Percentiles rank a stretch among this genome's conserved stretches.
Evolutionary conservation across 2,113 vertebrate species (phyloP).

Genomic region (Corydoras maculifer): DNA sequence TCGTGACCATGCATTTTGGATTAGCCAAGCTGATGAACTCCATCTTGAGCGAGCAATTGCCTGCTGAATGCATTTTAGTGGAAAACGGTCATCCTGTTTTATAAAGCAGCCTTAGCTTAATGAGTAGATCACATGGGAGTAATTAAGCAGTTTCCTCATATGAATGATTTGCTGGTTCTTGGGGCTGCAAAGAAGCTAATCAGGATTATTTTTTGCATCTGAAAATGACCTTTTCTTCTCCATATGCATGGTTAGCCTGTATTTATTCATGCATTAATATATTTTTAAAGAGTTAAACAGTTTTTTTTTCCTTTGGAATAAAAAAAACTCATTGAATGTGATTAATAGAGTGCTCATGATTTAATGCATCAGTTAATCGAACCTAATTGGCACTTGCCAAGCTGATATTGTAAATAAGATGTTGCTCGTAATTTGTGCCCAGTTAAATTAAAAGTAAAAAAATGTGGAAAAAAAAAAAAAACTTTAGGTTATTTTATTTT

Average conservation of each 20-base stretch:
- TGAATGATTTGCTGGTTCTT: not conserved
- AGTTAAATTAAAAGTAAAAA: no score
- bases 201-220: not conserved
- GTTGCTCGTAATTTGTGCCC: no score
- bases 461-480: no score
- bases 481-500: no score
- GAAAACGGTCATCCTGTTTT: not conserved
- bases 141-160: not conserved
- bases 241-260: not conserved
- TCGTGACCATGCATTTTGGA: conserved; percentile 20
- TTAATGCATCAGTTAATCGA: no score
- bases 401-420: no score
- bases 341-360: no score
- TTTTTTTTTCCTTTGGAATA: no score
- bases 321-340: no score
- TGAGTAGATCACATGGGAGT: not conserved
- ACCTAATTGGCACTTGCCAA: no score
- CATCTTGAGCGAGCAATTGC: not conserved
- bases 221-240: not conserved
- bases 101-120: not conserved
- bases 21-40: not conserved
- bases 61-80: not conserved
- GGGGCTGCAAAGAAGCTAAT: not conserved
- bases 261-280: no score
- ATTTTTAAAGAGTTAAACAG: no score